Conservation (phyloP, 2,113 vertebrate genomes). For the Menidia beryllina region DNA sequence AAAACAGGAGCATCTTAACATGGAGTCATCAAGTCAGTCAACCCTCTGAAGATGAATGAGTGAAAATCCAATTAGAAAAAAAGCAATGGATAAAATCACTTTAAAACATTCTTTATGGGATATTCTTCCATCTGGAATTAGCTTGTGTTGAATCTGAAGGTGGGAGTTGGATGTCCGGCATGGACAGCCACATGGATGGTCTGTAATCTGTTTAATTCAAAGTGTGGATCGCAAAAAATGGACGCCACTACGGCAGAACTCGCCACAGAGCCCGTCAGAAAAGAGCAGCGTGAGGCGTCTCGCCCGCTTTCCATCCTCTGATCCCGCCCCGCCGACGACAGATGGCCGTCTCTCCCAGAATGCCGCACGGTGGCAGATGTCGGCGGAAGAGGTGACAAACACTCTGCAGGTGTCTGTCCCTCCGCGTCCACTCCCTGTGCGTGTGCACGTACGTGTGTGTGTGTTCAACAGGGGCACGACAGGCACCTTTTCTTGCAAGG, state of each 20-base stretch:
- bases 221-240: not conserved
- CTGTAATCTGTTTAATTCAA: not conserved
- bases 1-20: constrained; percentile 55
- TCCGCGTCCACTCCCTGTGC: constrained; percentile 42
- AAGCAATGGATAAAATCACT: constrained; percentile 46
- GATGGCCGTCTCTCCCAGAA: constrained; percentile 79
- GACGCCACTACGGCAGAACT: constrained; percentile 30
- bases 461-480: constrained; percentile 56
- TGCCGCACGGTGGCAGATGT: constrained; percentile 74
- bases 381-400: constrained; percentile 79
- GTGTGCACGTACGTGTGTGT: constrained; percentile 36
- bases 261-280: constrained; percentile 63
- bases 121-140: constrained; percentile 40
- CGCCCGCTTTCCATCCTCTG: constrained; percentile 65
- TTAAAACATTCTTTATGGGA: constrained; percentile 53
- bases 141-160: not conserved
- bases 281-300: constrained; percentile 67
- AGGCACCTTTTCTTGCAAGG: constrained; percentile 66
- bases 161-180: too few species aligned
- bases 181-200: too few species aligned
- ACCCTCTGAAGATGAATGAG: constrained; percentile 51
- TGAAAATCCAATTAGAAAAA: constrained; percentile 54
- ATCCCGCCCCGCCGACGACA: constrained; percentile 68
- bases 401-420: constrained; percentile 79
- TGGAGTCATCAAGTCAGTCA: constrained; percentile 68